Evolutionary conservation across 2,113 vertebrate genomes (phyloP).

Genomic region (Festucalex cinctus): DNA sequence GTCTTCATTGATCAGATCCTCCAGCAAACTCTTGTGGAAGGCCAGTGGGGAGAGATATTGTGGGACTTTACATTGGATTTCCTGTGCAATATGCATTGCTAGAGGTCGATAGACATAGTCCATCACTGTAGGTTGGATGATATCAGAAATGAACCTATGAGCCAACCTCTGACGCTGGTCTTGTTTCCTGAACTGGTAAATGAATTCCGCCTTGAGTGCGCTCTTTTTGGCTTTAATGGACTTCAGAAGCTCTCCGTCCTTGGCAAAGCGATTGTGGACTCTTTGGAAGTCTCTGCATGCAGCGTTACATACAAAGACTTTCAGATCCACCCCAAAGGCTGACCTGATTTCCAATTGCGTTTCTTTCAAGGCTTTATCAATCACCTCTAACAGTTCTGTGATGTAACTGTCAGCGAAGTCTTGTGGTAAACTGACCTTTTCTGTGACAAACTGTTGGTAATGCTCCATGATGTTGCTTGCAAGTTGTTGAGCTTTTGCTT

Average conservation of each 20-base stretch:
- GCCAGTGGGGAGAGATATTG: slow-evolving; percentile 42
- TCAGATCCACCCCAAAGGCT: slow-evolving; percentile 61
- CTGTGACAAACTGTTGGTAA: slow-evolving; percentile 49
- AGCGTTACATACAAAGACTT: slow-evolving; percentile 55
- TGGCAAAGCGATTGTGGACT: slow-evolving; percentile 55
- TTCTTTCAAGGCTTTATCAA: slow-evolving; percentile 55
- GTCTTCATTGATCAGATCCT: slow-evolving; percentile 58
- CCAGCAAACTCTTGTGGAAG: slow-evolving; percentile 59
- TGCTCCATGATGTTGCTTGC: slow-evolving; percentile 38
- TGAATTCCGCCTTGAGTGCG: slow-evolving; percentile 42
- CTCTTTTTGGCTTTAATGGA: slow-evolving; percentile 47
- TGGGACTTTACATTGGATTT: slow-evolving; percentile 46
- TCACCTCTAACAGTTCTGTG: slow-evolving; percentile 57
- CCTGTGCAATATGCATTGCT: slow-evolving; percentile 44
- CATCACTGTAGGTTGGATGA: slow-evolving; percentile 61
- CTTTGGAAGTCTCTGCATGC: slow-evolving; percentile 64
- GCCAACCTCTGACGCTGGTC: slow-evolving; percentile 63
- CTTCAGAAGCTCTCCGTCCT: slow-evolving; percentile 49
- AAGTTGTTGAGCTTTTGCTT: slow-evolving; percentile 39
- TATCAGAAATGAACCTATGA: slow-evolving; percentile 49
- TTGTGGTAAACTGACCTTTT: slow-evolving; percentile 44
- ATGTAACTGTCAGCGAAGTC: slow-evolving; percentile 67
- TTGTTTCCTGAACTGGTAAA: slow-evolving; percentile 62
- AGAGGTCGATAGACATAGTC: slow-evolving; percentile 56
- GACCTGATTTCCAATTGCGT: slow-evolving; percentile 47